These are phyloP conservation scores for Alaudala cheleensis DNA, from an alignment of 2,113 vertebrate genomes.

Conservation along the genomic window DNA sequence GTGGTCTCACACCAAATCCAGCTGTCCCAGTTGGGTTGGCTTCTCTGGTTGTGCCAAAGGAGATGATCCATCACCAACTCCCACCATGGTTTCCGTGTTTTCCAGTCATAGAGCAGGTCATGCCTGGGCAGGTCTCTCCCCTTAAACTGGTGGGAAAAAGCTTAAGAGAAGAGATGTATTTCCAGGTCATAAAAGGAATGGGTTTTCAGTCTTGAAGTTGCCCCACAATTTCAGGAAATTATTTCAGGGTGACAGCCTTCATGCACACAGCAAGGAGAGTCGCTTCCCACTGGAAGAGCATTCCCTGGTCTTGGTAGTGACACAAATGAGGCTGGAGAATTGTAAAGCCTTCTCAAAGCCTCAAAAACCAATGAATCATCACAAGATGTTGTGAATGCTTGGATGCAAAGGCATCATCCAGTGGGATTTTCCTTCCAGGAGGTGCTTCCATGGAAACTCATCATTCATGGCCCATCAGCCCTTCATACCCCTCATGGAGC, in stretches of 20 bases:
- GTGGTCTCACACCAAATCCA: background rate
- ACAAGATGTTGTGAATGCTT: background rate
- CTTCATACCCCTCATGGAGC: background rate
- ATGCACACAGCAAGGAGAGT: background rate
- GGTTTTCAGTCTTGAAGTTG: background rate
- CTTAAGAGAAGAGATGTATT: background rate
- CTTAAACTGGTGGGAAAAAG: background rate
- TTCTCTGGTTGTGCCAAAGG: fast-evolving
- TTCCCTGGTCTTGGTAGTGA: background rate
- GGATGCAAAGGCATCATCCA: background rate
- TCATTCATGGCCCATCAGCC: background rate
- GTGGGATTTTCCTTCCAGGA: background rate
- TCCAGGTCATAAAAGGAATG: background rate
- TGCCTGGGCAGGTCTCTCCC: fast-evolving
- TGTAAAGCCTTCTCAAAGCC: background rate
- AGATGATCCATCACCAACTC: fast-evolving
- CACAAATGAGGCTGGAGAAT: background rate
- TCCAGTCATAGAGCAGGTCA: fast-evolving
- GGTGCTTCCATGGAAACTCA: background rate
- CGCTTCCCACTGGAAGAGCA: background rate
- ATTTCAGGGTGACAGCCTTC: background rate
- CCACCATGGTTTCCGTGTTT: background rate
- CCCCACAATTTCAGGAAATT: background rate
- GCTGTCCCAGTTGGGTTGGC: fast-evolving
- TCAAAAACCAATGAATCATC: background rate